A percentile compares a stretch with the other conserved stretches of the same genome.
phyloP scores from a whole-genome alignment of 2,113 vertebrate genomes.

The Propithecus coquereli region DNA sequence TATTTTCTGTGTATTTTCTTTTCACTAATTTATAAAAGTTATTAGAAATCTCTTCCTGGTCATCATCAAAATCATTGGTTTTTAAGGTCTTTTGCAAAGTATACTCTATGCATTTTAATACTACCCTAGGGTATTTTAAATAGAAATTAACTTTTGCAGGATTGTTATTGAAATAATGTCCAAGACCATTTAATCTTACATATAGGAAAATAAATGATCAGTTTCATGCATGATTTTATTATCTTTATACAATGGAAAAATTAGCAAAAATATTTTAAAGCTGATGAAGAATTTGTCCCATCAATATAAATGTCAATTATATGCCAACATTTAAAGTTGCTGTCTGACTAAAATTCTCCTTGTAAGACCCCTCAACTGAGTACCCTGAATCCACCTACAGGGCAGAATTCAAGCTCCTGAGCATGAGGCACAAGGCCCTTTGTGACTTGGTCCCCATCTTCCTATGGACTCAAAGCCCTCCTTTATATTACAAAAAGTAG shows the following conservation, averaged over 20 bases:
- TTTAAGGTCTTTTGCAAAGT: neutral
- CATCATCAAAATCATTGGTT: neutral
- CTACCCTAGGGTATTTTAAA: neutral
- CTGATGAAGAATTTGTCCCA: neutral
- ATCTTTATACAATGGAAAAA: neutral
- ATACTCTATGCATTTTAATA: neutral
- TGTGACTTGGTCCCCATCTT: neutral
- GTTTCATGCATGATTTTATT: neutral
- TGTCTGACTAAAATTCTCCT: neutral
- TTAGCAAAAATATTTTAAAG: neutral
- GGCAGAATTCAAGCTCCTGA: neutral
- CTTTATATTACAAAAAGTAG: neutral
- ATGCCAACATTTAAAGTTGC: neutral
- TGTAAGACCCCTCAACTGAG: neutral
- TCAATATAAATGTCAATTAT: neutral
- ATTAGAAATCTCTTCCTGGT: neutral
- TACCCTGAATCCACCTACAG: neutral
- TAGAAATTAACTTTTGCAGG: constrained; percentile 31
- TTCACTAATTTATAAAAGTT: neutral
- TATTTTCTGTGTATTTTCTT: neutral
- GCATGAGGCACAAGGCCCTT: neutral
- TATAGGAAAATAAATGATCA: neutral
- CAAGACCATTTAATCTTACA: neutral
- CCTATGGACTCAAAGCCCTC: neutral
- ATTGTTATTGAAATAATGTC: constrained; percentile 16